Base-by-base conservation (phyloP, 2,797 vertebrate species). In the Catamblyrhynchus diadema region DNA sequence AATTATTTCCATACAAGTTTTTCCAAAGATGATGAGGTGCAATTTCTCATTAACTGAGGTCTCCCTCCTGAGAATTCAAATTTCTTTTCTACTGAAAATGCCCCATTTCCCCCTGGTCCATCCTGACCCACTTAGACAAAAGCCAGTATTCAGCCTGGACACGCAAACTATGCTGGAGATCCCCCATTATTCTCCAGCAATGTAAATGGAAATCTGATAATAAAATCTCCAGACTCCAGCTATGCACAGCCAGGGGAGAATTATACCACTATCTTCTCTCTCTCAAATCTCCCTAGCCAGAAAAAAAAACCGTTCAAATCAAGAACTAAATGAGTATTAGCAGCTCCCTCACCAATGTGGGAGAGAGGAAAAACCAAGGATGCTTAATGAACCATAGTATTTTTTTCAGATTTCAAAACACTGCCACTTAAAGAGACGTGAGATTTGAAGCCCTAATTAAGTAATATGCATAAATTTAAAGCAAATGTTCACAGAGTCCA, bases 91-190 rank as follows among this genome's bases (percentile, higher is more conserved):
- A 28, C 28, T 56, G 48, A 83, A 95, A 91, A 87, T 1, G 6
- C 7, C 74, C n/a, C 22, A 75, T 88, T 81, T 56, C 28, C 82
- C 88, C 74, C 44, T 0, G 48, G 47, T 84, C 86, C 82, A 25
- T 59, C 72, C 69, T 91, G 94, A 96, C 94, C 97, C 94, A 95
- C 82, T 95, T 93, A 94, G 23, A 79, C 69, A 77, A 91, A 95
- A 72, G 75, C 82, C 86, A 95, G 77, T 81, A 92, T 37, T 96
- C 88, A 93, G 62, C 53, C 37, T 4, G 37, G 72, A 56, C 82
- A 93, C 1, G 12, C 14, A 54, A 85, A 81, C 30, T 37, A 11
- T 27, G 57, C 54, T 48, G 78, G 50, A 2, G 6, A 93, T 61
- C 14, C 22, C 32, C 51, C 47, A 79, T 78, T 81, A 73, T 83